A percentile compares a stretch with the other conserved stretches of the same genome.
Evolutionary conservation across 2,797 vertebrate genomes (phyloP).

Genomic region (Danio jaintianensis): DNA sequence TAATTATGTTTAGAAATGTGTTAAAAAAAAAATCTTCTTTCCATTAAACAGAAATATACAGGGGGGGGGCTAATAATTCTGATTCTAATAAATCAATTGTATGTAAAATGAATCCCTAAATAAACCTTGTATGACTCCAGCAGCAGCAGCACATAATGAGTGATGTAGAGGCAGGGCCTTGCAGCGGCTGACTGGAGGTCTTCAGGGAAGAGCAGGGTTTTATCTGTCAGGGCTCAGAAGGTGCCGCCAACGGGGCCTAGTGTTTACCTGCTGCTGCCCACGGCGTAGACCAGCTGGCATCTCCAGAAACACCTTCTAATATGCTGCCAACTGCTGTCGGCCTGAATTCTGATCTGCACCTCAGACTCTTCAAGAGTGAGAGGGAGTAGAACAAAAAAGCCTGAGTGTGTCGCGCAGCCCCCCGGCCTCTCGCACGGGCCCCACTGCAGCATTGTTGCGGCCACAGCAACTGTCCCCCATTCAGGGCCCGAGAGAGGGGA

Average conservation of each 20-base stretch:
- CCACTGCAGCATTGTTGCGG: slow-evolving; percentile 60
- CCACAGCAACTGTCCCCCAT: slow-evolving; percentile 45
- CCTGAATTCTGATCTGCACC: slow-evolving; percentile 65
- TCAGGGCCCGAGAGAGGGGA: slow-evolving; percentile 49
- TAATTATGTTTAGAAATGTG: no score
- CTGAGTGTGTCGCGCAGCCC: slow-evolving; percentile 54
- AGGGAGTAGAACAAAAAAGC: slow-evolving; percentile 62
- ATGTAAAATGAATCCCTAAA: no score
- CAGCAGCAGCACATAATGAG: slow-evolving; percentile 10
- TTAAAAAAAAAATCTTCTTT: no score
- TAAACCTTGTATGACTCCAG: background rate
- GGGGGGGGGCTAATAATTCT: no score
- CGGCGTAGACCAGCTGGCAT: slow-evolving; percentile 75
- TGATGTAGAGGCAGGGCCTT: slow-evolving; percentile 17
- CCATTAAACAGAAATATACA: no score
- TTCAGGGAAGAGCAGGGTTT: slow-evolving; percentile 62
- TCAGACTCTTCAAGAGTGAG: slow-evolving; percentile 60
- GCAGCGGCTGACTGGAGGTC: slow-evolving; percentile 34
- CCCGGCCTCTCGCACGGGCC: slow-evolving; percentile 57
- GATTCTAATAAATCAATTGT: no score
- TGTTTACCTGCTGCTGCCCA: slow-evolving; percentile 76
- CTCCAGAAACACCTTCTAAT: slow-evolving; percentile 56
- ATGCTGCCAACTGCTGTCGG: slow-evolving; percentile 66
- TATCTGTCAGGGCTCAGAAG: slow-evolving; percentile 65
- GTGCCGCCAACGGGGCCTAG: slow-evolving; percentile 66